Percentiles rank a stretch among this genome's conserved stretches.
Conservation (phyloP, 2,888 invertebrate species). For the Lepidocyrtinus sp. region DNA sequence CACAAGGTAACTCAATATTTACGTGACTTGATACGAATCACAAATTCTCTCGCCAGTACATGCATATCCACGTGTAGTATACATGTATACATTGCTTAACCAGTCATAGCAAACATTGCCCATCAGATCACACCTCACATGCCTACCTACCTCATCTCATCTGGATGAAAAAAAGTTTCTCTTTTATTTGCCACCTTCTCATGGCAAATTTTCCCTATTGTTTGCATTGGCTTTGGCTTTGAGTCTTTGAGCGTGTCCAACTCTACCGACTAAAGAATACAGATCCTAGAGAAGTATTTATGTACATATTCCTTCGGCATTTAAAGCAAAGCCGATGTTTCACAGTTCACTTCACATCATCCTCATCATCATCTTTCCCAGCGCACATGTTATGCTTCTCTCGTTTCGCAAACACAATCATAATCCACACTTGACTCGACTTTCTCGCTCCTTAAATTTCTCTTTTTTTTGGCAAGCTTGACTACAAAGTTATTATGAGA, state of each 20-base stretch:
- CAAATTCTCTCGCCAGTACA: neutral
- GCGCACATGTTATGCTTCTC: conserved; percentile 38
- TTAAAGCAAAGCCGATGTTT: neutral
- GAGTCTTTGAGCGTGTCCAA: neutral
- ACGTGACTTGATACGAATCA: neutral
- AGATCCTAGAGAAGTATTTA: too few species aligned
- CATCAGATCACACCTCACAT: conserved; percentile 65
- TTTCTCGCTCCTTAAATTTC: too few species aligned
- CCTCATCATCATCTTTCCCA: neutral
- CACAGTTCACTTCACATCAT: neutral
- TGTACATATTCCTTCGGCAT: neutral
- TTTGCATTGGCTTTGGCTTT: neutral
- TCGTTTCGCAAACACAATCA: conserved; percentile 49
- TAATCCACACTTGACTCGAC: conserved; percentile 40
- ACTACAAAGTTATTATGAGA: too few species aligned
- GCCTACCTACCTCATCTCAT: conserved; percentile 62
- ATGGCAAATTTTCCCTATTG: neutral
- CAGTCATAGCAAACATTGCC: conserved; percentile 57
- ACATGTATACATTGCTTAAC: neutral
- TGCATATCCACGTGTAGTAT: neutral
- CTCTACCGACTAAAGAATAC: too few species aligned
- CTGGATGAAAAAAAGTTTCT: conserved; percentile 59
- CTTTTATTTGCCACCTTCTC: conserved; percentile 39
- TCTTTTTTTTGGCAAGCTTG: too few species aligned
- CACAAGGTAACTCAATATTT: neutral